These are phyloP conservation scores for Drosophila truncata DNA, from an alignment of 1,140 invertebrate genomes.

Conservation along the genomic window DNA sequence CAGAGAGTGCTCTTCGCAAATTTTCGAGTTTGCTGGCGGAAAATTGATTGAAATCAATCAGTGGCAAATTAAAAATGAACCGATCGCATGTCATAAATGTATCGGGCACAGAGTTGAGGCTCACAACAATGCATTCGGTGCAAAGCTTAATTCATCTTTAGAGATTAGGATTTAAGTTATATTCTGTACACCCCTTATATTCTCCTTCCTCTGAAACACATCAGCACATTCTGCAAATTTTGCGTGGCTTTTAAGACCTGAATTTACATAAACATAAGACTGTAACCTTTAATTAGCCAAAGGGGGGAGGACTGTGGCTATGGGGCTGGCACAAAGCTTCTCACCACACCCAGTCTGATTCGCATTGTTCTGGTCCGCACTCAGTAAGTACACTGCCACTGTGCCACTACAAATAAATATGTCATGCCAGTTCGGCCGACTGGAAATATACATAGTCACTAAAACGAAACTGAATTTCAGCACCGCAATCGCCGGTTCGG, in stretches of 20 bases:
- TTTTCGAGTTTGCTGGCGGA: slow-evolving; percentile 9
- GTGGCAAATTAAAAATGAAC: neutral
- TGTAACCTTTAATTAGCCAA: slow-evolving; percentile 3
- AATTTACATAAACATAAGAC: slow-evolving; percentile 8
- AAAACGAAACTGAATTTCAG: slow-evolving; percentile 24
- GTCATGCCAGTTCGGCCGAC: neutral
- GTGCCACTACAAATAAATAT: slow-evolving; percentile 11
- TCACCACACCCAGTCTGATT: slow-evolving; percentile 56
- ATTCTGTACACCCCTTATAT: neutral
- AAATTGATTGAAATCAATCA: slow-evolving; percentile 32
- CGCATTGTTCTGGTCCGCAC: slow-evolving; percentile 19
- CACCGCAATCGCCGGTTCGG: slow-evolving; percentile 3
- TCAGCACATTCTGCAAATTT: neutral
- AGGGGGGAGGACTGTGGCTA: neutral
- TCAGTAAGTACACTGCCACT: slow-evolving; percentile 7
- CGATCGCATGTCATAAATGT: slow-evolving; percentile 33
- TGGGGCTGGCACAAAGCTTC: slow-evolving; percentile 27
- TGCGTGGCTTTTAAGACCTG: neutral
- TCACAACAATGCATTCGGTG: neutral
- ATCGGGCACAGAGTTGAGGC: neutral
- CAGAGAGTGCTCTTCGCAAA: slow-evolving; percentile 7
- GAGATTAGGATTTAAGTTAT: neutral
- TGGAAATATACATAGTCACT: slow-evolving; percentile 22
- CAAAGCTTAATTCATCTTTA: neutral
- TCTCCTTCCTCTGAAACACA: slow-evolving; percentile 1